Evolutionary conservation across 2,113 vertebrate species (phyloP), one percentile per base, ranked within the genome.

Genomic region (Dunckerocampus dactyliophorus): DNA sequence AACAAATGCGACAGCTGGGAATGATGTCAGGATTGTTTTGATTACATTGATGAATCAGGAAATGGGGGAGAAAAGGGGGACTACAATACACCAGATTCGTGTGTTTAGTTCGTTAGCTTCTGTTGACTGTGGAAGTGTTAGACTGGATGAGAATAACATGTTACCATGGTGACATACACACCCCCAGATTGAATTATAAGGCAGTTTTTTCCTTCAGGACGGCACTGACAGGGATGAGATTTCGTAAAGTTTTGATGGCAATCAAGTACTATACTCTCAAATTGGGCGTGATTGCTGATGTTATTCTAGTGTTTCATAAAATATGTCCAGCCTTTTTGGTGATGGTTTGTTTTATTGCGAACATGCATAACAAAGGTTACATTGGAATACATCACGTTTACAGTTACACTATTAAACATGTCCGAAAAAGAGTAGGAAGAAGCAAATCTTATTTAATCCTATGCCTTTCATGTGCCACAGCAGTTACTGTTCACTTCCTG

Each of bases 41-140:
- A 48, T 69, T 55, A 19, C 45, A 17, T 57, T 19, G 47, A 39
- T 22, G 43, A 70, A 72, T 82, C 71, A 80, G 82, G 83, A 86
- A 89, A 77, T 83, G 68, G 62, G 0, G 53, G 21, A 8, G 10
- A 28, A n/a, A 28, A 56, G 53, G 5, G 9, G 42, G 65, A 70
- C 59, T 55, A 37, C 19, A 17, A 10, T 20, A 62, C 24, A 63
- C 42, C 34, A 56, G 31, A 17, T 61, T 15, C 16, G 42, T 9
- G 28, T 31, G 13, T 1, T 2, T 4, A 62, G 6, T 43, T 56
- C 0, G 13, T 50, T 46, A 21, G 49, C 12, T 14, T 15, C 17
- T 69, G 10, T 14, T 17, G 8, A 28, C 47, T 45, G 24, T 28
- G 16, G 1, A 50, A 42, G 4, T 63, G 12, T 21, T 61, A 34